Conservation (phyloP, 2,797 vertebrate genomes). For the Micropoecilia bifurca region DNA sequence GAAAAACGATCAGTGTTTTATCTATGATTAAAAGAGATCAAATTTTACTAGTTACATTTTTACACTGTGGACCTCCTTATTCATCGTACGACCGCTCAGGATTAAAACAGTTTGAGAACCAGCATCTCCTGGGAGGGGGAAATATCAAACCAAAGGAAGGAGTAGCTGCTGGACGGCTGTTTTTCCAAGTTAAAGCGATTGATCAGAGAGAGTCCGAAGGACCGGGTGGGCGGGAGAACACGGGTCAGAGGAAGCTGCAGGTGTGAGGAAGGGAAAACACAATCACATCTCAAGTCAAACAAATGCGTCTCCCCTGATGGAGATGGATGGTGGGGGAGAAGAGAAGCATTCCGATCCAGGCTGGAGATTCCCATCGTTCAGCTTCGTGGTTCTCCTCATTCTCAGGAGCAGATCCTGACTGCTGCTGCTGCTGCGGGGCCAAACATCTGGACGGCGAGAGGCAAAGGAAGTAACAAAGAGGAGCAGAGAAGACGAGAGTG, state of each 20-base stretch:
- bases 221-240: slow-evolving; percentile 21
- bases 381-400: slow-evolving; percentile 44
- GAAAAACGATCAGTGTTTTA: too few species aligned
- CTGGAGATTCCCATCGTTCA: slow-evolving; percentile 63
- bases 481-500: slow-evolving; percentile 12
- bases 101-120: slow-evolving; percentile 20
- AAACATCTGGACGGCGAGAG: slow-evolving; percentile 68
- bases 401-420: slow-evolving; percentile 26
- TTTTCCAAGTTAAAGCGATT: slow-evolving; percentile 67
- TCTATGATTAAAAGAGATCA: neutral
- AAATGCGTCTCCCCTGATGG: slow-evolving; percentile 73
- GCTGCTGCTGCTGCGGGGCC: slow-evolving; percentile 44
- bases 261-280: slow-evolving; percentile 83
- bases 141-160: slow-evolving; percentile 41
- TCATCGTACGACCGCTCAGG: slow-evolving; percentile 37
- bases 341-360: slow-evolving; percentile 77
- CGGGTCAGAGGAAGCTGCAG: slow-evolving; percentile 78
- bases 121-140: slow-evolving; percentile 30
- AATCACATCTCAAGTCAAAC: slow-evolving; percentile 82
- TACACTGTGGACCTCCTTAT: slow-evolving; percentile 20
- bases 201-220: slow-evolving; percentile 61
- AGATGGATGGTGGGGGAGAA: slow-evolving; percentile 70
- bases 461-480: slow-evolving; percentile 33
- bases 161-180: slow-evolving; percentile 64
- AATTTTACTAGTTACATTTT: neutral